phyloP scores from a whole-genome alignment of 2,888 invertebrate genomes.

The Brachylomia viminalis region DNA sequence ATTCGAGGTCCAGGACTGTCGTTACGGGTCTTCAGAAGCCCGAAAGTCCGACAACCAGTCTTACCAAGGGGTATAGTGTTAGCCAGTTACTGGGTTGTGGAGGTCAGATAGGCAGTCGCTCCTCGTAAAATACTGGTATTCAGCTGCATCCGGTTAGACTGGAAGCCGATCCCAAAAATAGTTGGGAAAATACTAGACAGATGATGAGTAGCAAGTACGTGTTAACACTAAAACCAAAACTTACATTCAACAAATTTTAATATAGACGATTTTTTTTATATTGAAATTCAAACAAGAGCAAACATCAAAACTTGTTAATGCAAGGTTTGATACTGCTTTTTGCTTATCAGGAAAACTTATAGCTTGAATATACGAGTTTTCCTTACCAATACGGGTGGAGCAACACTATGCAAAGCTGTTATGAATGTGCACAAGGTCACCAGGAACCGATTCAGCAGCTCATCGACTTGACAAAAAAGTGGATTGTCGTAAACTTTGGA shows the following conservation, averaged over 20 bases:
- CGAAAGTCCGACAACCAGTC: no score
- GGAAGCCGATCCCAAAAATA: no score
- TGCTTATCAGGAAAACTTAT: conserved; percentile 33
- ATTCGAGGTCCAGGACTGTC: no score
- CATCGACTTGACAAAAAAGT: conserved; percentile 56
- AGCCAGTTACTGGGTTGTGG: no score
- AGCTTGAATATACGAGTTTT: conserved; percentile 28
- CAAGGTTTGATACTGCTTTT: conserved; percentile 1
- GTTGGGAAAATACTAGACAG: no score
- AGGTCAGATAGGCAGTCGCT: no score
- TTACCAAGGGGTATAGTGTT: no score
- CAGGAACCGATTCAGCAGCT: conserved; percentile 56
- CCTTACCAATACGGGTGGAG: conserved; percentile 46
- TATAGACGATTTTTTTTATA: not conserved
- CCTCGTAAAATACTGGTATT: no score
- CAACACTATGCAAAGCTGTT: conserved; percentile 35
- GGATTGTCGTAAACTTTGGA: conserved; percentile 39
- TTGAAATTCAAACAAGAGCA: conserved; percentile 9
- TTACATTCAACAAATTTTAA: conserved; percentile 2
- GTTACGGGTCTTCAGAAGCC: no score
- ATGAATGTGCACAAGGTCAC: conserved; percentile 48
- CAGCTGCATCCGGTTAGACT: no score
- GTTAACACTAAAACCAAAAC: not conserved
- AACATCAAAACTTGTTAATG: conserved; percentile 5
- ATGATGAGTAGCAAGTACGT: not conserved